Evolutionary conservation across 2,888 invertebrate genomes (phyloP), one percentile per base, ranked within the genome.

Genomic region (Tribolium freemani): DNA sequence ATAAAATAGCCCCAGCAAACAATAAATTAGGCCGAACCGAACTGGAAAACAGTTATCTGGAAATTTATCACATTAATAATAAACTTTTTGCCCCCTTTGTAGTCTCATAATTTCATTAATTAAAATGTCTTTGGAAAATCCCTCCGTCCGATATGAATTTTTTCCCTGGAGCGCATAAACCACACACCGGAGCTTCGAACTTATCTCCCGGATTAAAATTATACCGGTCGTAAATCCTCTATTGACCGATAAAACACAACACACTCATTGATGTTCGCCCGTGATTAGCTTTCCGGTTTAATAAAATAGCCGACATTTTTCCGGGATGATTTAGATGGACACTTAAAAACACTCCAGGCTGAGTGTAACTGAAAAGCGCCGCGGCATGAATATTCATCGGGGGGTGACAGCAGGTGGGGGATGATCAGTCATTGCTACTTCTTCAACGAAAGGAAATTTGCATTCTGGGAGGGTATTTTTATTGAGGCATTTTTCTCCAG

Each of bases 271-370:
- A 58, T 38, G 58, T 9, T 8, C 44, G 9, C 9, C 16, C 11
- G 9, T 38, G 38, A 38, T 38, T 38, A 38, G 38, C 38, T 38
- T 38, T 38, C 38, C 38, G 38, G 38, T 38, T 38, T 38, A 3
- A 38, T 38, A 38, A 38, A 38, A 38, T 38, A 38, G 6, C 38
- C 38, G 38, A 38, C 38, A 16, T 60, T 60, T 60, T 60, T 26
- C 45, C 46, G 20, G n/a, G 10, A 46, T 60, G 46, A 60, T 60
- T 60, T 26, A 60, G 60, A 60, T 46, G 11, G 60, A n/a, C 60
- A n/a, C 60, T 60, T 60, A 46, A 60, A 60, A 60, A 60, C 56
- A 56, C 56, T 56, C 56, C n/a, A n/a, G n/a, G n/a, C n/a, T 1
- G 48, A 21, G 10, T 13, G 56, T 56, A 56, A 31, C 45, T 45